Percentiles rank a stretch among this genome's conserved stretches.
Evolutionary conservation across 2,797 vertebrate species (phyloP).

Genomic region (Danio albolineatus): DNA sequence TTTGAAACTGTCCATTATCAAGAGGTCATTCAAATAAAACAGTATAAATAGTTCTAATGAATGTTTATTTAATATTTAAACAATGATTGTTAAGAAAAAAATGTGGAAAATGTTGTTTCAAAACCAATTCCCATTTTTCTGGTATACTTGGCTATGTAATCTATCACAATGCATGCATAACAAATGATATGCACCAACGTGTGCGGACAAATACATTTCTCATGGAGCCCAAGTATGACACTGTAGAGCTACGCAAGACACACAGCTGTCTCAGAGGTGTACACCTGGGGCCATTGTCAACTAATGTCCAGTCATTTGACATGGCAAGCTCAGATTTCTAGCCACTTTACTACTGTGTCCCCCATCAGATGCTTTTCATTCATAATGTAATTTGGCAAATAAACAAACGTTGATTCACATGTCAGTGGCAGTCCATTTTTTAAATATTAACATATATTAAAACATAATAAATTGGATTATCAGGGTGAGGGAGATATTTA

Average conservation of each 20-base stretch:
- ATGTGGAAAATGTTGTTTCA: neutral
- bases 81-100: too few relatives aligned
- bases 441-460: neutral
- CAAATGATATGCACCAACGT: neutral
- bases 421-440: neutral
- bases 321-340: neutral
- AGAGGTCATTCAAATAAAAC: neutral
- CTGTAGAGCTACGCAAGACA: neutral
- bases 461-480: neutral
- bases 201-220: neutral
- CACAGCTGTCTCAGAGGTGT: slow-evolving; percentile 18
- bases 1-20: neutral
- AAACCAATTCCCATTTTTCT: neutral
- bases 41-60: neutral
- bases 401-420: neutral
- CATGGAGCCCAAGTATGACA: neutral
- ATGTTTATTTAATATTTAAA: neutral
- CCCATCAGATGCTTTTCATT: neutral
- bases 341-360: slow-evolving; percentile 6
- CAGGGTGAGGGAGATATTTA: neutral
- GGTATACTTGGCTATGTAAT: too few relatives aligned
- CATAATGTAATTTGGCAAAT: neutral
- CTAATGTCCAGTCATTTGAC: neutral
- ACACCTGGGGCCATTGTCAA: slow-evolving; percentile 23
- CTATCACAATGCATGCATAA: slow-evolving; percentile 6